These are phyloP conservation scores for Drosophila nr. perissopoda DNA, from an alignment of 2,888 invertebrate genomes.

Conservation along the genomic window DNA sequence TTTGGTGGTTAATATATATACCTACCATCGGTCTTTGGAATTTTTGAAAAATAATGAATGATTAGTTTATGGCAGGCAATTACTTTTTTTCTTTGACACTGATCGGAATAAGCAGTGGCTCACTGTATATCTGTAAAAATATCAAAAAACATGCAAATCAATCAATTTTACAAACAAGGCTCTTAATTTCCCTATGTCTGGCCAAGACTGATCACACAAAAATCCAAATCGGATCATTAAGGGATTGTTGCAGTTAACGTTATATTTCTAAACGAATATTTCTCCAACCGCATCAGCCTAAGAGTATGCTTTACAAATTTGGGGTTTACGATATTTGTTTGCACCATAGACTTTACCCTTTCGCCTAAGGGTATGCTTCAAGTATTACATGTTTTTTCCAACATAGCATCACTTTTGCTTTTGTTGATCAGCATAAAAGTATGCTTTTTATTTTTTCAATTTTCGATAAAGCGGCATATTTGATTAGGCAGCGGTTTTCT, in stretches of 20 bases:
- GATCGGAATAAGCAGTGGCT: too few species aligned
- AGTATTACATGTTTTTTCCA: background rate
- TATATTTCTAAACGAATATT: background rate
- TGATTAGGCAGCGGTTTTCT: background rate
- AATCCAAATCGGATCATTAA: background rate
- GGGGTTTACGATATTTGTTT: background rate
- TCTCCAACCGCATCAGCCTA: too few species aligned
- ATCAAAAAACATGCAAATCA: background rate
- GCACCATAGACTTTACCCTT: background rate
- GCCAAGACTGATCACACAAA: background rate
- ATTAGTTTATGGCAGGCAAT: too few species aligned
- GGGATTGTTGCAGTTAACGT: background rate
- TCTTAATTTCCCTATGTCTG: background rate
- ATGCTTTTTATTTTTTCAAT: background rate
- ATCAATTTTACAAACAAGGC: background rate
- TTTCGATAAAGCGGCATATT: background rate
- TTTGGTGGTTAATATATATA: too few species aligned
- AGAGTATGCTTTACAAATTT: background rate
- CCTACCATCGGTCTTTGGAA: too few species aligned
- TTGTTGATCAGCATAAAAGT: background rate
- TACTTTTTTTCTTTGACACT: too few species aligned
- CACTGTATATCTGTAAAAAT: background rate
- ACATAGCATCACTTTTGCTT: background rate
- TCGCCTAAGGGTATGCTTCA: background rate
- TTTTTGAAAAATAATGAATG: too few species aligned